A percentile compares a stretch with the other conserved stretches of the same genome.
These are phyloP conservation scores for Chrysolina americana DNA, from an alignment of 2,888 invertebrate species.

Conservation along the genomic window DNA sequence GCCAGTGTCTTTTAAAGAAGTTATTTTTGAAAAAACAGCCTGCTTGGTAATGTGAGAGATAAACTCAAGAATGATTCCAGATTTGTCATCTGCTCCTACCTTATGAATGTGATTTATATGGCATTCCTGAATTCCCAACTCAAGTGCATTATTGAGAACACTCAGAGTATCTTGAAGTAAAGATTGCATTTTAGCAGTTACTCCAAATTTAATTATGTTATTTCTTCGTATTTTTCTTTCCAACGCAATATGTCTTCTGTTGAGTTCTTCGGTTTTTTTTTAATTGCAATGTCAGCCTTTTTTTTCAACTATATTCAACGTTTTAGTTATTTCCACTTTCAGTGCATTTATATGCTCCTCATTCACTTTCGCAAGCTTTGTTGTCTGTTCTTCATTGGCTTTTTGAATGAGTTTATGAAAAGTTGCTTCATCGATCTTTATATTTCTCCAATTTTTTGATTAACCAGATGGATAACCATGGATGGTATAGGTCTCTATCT, in stretches of 20 bases:
- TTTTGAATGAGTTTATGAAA: constrained; percentile 19
- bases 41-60: constrained; percentile 5
- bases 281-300: constrained; percentile 21
- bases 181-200: constrained; percentile 5
- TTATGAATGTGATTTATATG: constrained; percentile 18
- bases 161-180: constrained; percentile 25
- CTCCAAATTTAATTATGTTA: constrained; percentile 25
- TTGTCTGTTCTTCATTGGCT: too few species aligned
- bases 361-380: constrained; percentile 24
- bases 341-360: constrained; percentile 16
- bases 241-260: constrained; percentile 4
- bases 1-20: background rate
- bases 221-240: constrained; percentile 14
- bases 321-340: constrained; percentile 22
- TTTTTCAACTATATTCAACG: constrained; percentile 4
- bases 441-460: background rate
- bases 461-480: constrained; percentile 10
- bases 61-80: constrained; percentile 23
- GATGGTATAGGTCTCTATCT: constrained; percentile 7
- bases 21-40: constrained; percentile 21
- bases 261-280: constrained; percentile 18
- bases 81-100: constrained; percentile 15
- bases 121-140: constrained; percentile 9
- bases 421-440: constrained; percentile 18
- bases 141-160: constrained; percentile 5